Evolutionary conservation across 1,140 invertebrate genomes (phyloP).

Genomic region (Sarcophaga peregrina): DNA sequence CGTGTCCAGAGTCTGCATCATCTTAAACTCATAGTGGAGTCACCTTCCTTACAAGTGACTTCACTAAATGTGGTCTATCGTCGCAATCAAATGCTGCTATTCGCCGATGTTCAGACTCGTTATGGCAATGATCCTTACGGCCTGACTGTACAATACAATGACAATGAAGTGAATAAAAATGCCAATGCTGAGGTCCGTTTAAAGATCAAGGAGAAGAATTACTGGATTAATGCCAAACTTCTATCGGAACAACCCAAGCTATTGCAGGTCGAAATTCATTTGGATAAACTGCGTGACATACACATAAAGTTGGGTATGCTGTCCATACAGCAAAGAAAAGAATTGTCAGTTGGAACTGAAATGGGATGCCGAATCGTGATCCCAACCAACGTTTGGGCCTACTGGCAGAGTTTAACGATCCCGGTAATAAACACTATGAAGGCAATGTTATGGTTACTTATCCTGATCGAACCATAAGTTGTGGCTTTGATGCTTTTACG

Average conservation of each 20-base stretch:
- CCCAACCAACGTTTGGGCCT: conserved; percentile 71
- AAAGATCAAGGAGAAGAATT: conserved; percentile 74
- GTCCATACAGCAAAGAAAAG: conserved; percentile 71
- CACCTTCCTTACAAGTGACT: conserved; percentile 77
- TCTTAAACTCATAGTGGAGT: conserved; percentile 76
- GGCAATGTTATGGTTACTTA: conserved; percentile 75
- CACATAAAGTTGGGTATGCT: conserved; percentile 73
- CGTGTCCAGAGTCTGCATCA: conserved; percentile 72
- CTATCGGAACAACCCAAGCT: conserved; percentile 55
- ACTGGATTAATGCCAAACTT: conserved; percentile 69
- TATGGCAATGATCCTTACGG: conserved; percentile 63
- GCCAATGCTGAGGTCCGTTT: conserved; percentile 71
- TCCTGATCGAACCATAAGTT: conserved; percentile 76
- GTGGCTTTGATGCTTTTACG: conserved; percentile 70
- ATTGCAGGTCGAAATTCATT: conserved; percentile 73
- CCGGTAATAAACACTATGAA: conserved; percentile 71
- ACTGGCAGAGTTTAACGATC: conserved; percentile 59
- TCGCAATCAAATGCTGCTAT: conserved; percentile 66
- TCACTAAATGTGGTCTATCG: conserved; percentile 71
- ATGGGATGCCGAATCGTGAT: conserved; percentile 86
- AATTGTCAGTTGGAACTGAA: conserved; percentile 77
- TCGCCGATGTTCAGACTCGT: conserved; percentile 57
- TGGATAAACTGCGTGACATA: conserved; percentile 81
- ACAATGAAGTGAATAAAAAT: conserved; percentile 67
- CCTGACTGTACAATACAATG: conserved; percentile 55